Conservation (phyloP, 2,797 vertebrate genomes). For the Decapterus maruadsi region DNA sequence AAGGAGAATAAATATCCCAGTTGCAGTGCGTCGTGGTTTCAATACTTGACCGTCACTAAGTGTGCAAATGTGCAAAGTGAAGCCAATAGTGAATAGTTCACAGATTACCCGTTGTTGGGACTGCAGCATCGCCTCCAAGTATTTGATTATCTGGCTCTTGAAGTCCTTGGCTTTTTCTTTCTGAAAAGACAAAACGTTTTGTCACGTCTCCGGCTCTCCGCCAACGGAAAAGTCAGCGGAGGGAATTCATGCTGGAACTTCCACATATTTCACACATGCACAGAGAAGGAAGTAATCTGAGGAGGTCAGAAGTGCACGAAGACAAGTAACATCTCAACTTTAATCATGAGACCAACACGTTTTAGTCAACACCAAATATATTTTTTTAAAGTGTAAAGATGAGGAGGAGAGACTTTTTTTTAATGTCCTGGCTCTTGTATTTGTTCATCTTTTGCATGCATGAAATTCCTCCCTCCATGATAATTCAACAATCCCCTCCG, state of each 20-base stretch:
- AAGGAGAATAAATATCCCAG: conserved; percentile 18
- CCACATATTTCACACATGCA: neutral
- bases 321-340: neutral
- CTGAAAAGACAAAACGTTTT: conserved; percentile 77
- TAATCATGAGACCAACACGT: too few relatives aligned
- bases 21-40: conserved; percentile 1
- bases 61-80: conserved; percentile 3
- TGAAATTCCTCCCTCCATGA: neutral
- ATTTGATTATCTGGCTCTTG: conserved; percentile 93
- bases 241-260: conserved; percentile 15
- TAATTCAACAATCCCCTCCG: neutral
- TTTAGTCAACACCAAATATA: neutral
- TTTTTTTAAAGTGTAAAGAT: too few relatives aligned
- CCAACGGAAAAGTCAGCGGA: neutral
- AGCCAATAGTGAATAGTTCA: neutral
- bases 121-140: conserved; percentile 92
- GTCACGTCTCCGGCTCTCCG: conserved; percentile 11
- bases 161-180: conserved; percentile 97
- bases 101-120: conserved; percentile 94
- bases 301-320: conserved; percentile 1
- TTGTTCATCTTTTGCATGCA: too few relatives aligned
- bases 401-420: neutral
- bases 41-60: neutral
- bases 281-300: neutral
- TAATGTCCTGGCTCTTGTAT: neutral